Evolutionary conservation across 2,113 vertebrate species (phyloP).

Genomic region (Ancistrus triradiatus): DNA sequence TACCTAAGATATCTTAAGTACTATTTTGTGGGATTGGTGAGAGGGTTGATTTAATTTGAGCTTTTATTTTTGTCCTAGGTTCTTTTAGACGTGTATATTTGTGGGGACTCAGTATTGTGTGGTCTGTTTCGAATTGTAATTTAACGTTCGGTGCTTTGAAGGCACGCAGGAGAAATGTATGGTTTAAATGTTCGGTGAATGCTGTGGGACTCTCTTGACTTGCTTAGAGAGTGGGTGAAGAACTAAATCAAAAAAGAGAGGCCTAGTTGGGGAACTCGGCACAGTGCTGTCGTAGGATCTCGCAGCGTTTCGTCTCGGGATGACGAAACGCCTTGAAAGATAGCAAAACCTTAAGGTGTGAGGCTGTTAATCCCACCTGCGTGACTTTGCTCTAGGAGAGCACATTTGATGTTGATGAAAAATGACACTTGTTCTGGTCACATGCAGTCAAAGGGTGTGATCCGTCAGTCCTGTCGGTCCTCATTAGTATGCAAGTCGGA

Average conservation of each 20-base stretch:
- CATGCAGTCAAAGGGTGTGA: too few relatives aligned
- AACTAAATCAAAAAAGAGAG: not conserved
- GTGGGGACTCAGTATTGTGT: slow-evolving; percentile 57
- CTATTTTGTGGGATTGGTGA: slow-evolving; percentile 68
- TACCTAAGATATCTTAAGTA: slow-evolving; percentile 68
- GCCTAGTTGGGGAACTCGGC: too few relatives aligned
- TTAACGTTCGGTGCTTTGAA: slow-evolving; percentile 63
- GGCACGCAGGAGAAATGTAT: slow-evolving; percentile 47
- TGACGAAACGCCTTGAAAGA: slow-evolving; percentile 3
- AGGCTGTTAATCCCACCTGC: not conserved
- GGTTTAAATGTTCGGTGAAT: slow-evolving; percentile 37
- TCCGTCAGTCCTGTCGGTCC: too few relatives aligned
- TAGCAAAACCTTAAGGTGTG: not conserved
- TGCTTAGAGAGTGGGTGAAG: not conserved
- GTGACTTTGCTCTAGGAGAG: not conserved
- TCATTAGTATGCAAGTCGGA: too few relatives aligned
- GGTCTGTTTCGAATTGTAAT: slow-evolving; percentile 60
- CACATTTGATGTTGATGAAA: not conserved
- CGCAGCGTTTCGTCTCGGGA: not conserved
- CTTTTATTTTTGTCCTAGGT: slow-evolving; percentile 42
- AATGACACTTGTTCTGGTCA: too few relatives aligned
- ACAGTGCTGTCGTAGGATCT: not conserved
- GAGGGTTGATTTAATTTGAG: slow-evolving; percentile 53
- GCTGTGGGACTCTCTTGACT: slow-evolving; percentile 41
- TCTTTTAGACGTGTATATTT: slow-evolving; percentile 58